Base-by-base conservation (phyloP, 37 sponge, comb jelly and placozoan genomes). In the Aphrocallistes beatrix region DNA sequence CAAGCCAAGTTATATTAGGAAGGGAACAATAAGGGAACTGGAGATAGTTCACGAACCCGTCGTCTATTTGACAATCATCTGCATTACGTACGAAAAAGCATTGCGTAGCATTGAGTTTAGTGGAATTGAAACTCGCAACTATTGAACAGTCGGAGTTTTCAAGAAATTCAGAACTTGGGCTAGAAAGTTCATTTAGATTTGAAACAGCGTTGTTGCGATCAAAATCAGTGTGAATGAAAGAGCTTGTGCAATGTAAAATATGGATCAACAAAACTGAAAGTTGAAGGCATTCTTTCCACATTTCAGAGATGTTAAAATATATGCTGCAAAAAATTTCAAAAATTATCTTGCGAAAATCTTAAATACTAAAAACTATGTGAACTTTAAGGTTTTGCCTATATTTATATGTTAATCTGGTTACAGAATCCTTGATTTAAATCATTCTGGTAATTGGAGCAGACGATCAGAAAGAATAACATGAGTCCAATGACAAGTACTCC, bases 1-100 rank as follows among this genome's bases (percentile, higher is more conserved):
- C 89, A 36, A 95, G 83, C 19, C 96, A 94, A 6, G 92, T 82
- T 25, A 95, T 88, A 19, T n/a, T 38, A 21, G 99, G 96, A 37
- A 98, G 42, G 30, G 17, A 13, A 81, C 99, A 98, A 84, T 95
- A 95, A 28, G 92, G 82, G 50, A 98, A 95, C 23, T 86, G 0
- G 50, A 98, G 86, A 85, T 98, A 98, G 85, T 88, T 50, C 0
- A 98, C 38, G 28, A 95, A 51, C 0, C 92, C 98, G 38, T 69
- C 96, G 16, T 92, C 90, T 23, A 51, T 82, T 13, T 38, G n/a
- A 83, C 98, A 97, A 51, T 81, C 82, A 28, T 82, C 89, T 0
- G 91, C 91, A 8, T 82, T 48, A 37, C 47, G 37, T 0, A 94
- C 88, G 49, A 93, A 97, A 36, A 47, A 51, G 48, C 98, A 97